Evolutionary conservation across 1,140 invertebrate species (phyloP).

Genomic region (Ceratitis capitata): DNA sequence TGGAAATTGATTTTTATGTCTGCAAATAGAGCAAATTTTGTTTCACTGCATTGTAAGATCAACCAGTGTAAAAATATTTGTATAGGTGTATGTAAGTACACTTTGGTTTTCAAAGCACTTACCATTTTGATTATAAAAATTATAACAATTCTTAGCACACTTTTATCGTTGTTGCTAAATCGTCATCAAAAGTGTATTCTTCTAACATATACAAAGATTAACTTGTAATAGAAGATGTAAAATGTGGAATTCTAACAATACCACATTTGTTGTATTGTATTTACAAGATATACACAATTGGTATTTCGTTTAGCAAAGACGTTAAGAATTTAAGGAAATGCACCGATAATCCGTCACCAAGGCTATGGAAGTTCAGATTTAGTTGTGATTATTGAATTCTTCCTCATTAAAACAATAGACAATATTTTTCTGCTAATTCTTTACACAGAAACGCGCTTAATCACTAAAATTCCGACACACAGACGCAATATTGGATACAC

Average conservation of each 20-base stretch:
- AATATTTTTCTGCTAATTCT: background rate
- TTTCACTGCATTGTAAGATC: background rate
- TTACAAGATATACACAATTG: background rate
- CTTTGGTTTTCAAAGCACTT: background rate
- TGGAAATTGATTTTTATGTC: background rate
- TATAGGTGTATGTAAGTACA: background rate
- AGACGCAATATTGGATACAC: slow-evolving; percentile 1
- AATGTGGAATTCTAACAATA: background rate
- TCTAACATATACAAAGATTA: background rate
- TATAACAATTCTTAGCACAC: background rate
- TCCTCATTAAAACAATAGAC: background rate
- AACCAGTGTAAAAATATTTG: background rate
- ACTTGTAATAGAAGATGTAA: background rate
- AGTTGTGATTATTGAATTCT: background rate
- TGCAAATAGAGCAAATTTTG: background rate
- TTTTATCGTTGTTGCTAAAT: background rate
- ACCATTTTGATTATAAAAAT: background rate
- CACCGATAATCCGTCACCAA: background rate
- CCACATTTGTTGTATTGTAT: background rate
- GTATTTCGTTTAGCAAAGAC: background rate
- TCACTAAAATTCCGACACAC: background rate
- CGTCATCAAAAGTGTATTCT: background rate
- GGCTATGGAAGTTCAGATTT: background rate
- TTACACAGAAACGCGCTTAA: background rate
- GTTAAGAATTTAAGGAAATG: background rate